Evolutionary conservation across 53 echinoderm and acorn worm species (phyloP), one percentile per base, ranked within the genome.

Genomic region (Crossaster papposus): DNA sequence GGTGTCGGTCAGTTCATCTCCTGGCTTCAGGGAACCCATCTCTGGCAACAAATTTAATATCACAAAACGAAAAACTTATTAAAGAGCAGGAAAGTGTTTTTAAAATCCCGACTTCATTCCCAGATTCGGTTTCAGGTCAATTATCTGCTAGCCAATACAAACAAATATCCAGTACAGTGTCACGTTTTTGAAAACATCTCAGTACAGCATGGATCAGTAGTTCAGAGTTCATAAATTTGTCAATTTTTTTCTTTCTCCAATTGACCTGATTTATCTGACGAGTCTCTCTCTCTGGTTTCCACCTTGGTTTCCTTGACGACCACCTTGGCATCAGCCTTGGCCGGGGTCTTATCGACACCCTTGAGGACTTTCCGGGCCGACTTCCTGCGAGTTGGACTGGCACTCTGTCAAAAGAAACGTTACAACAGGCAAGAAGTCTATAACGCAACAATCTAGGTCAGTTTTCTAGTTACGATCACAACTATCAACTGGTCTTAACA

Each of bases 371-470:
- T 97, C 80, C 90, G 92, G 24, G 97, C 97, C 1, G 97, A 97
- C 71, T 97, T 97, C 90, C 94, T 97, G 0, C 94, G 91, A 44
- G 94, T 92, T 29, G 97, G 95, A 62, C 97, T 97, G 36, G 35
- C 74, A 65, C 85, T 91, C 80, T 70, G 11, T 12, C 26, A 2
- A 30, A 77, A 17, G 30, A 64, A 36, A 58, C 65, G 36, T 15
- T 68, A 68, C 62, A 62, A 62, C 17, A 58, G 1, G 58, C 7
- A 58, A 58, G 22, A 52, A n/a, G n/a, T n/a, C n/a, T n/a, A n/a
- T n/a, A n/a, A 44, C 44, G 44, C 9, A 44, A 44, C 9, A 44
- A 9, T 44, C 44, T 44, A 9, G 5, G 44, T 0, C 44, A 44
- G 44, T 44, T 44, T 1, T 44, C 6, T 44, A 44, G 44, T 44